Conservation (phyloP, 2,888 invertebrate species). For the Zele albiditarsus region DNA sequence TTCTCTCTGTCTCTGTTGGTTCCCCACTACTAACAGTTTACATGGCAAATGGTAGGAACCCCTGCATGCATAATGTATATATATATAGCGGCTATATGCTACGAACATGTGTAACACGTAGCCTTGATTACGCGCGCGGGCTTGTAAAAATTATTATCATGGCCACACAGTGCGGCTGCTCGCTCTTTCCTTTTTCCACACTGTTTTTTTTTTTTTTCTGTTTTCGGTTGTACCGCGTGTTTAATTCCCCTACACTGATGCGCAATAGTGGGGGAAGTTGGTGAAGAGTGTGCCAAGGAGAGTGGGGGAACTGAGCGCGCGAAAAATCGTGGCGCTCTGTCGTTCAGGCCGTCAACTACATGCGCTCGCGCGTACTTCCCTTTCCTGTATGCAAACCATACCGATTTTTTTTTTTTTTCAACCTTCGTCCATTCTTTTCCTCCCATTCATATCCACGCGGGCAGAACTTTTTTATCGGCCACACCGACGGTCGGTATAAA, state of each 20-base stretch:
- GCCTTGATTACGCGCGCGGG: slow-evolving; percentile 68
- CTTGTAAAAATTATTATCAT: slow-evolving; percentile 71
- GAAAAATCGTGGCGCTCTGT: slow-evolving; percentile 30
- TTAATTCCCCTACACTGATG: background rate
- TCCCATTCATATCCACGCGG: background rate
- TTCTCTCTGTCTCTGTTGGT: slow-evolving; percentile 47
- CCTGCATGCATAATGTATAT: background rate
- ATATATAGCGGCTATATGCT: background rate
- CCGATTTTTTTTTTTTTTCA: slow-evolving; percentile 22
- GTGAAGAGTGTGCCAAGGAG: background rate
- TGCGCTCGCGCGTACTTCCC: background rate
- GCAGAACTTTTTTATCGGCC: slow-evolving; percentile 33
- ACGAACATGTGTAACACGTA: slow-evolving; percentile 68
- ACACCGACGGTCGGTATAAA: slow-evolving; percentile 41
- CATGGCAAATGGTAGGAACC: background rate
- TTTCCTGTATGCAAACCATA: background rate
- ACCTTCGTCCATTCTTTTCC: background rate
- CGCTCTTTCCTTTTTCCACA: slow-evolving; percentile 15
- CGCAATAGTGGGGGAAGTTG: background rate
- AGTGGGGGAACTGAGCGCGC: background rate
- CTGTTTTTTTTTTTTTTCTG: slow-evolving; percentile 32
- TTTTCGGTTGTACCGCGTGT: slow-evolving; percentile 8
- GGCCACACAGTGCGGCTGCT: slow-evolving; percentile 48
- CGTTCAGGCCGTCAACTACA: slow-evolving; percentile 29
- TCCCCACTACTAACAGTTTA: background rate